Evolutionary conservation across 2,113 vertebrate species (phyloP), one percentile per base, ranked within the genome.

Genomic region (Pollachius pollachius): DNA sequence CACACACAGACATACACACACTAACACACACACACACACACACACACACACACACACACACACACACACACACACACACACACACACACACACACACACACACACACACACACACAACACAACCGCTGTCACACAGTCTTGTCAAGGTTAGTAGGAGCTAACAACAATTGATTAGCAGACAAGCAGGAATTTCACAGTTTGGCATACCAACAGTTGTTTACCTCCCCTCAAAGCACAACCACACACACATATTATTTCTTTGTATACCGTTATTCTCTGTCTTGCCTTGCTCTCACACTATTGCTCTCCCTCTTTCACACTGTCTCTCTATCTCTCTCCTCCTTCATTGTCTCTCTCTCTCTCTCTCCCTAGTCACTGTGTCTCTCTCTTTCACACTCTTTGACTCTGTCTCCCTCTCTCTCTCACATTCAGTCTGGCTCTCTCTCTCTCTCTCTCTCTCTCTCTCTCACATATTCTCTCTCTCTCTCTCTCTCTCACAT

Each of bases 111-210:
- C 61, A 27, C 21, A 27, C 54, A 16, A 41, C 37, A 41, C 37
- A 41, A 5, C 5, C 37, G 4, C 27, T 58, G 23, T 23, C 41
- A 48, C 41, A 48, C 41, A 48, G 8, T 48, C 41, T 48, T 48
- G 81, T 87, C 85, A 73, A 71, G 84, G 87, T 87, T 72, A 56
- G 67, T 89, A 84, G 80, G 62, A 54, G 74, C 70, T 76, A 74
- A 69, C 67, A 75, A 73, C 71, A 75, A 79, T 75, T 80, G 82
- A 88, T 81, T 80, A 62, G 64, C 62, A 30, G 68, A 62, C 63
- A 82, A 81, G 70, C 80, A 76, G 76, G 52, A 79, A 65, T 78
- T 70, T 67, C 67, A 59, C 56, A 73, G 65, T 65, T 73, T 15
- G 30, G 59, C 64, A 74, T 71, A 72, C 65, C 63, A 84, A 78